Conservation (phyloP, 2,113 vertebrate genomes). For the Brachirus orientalis region DNA sequence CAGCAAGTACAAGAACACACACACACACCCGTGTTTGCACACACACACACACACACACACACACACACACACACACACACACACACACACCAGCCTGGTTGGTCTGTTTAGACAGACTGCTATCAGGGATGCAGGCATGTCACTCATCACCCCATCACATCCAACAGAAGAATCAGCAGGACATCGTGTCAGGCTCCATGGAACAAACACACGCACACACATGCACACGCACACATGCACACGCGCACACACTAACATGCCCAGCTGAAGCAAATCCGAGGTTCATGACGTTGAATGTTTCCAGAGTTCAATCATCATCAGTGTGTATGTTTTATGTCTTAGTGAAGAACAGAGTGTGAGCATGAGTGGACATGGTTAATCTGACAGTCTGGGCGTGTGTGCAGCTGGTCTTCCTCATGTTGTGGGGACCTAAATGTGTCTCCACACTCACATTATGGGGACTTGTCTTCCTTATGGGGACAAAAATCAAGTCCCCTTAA, state of each 20-base stretch:
- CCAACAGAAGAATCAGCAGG: conserved; percentile 66
- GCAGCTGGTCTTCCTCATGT: no score
- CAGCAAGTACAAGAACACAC: no score
- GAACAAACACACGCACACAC: conserved; percentile 35
- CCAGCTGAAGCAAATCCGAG: conserved; percentile 43
- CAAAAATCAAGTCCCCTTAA: no score
- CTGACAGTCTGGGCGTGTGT: conserved; percentile 1
- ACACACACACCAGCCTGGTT: conserved; percentile 32
- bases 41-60: conserved; percentile 2
- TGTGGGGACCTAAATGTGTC: no score
- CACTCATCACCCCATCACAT: conserved; percentile 66
- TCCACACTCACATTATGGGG: no score
- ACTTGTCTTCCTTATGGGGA: no score
- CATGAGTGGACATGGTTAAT: no score
- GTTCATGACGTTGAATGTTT: conserved; percentile 61
- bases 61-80: conserved; percentile 11
- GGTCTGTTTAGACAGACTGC: conserved; percentile 62
- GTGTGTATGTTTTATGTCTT: conserved; percentile 49
- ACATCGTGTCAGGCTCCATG: conserved; percentile 44
- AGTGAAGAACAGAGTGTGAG: conserved; percentile 1
- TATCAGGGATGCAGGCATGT: conserved; percentile 62
- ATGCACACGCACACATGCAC: conserved; percentile 10
- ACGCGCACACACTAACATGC: conserved; percentile 36
- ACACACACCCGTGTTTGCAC: no score
- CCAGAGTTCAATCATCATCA: no score